These are phyloP conservation scores for Elgaria multicarinata DNA, from an alignment of 2,113 vertebrate species.

Conservation along the genomic window DNA sequence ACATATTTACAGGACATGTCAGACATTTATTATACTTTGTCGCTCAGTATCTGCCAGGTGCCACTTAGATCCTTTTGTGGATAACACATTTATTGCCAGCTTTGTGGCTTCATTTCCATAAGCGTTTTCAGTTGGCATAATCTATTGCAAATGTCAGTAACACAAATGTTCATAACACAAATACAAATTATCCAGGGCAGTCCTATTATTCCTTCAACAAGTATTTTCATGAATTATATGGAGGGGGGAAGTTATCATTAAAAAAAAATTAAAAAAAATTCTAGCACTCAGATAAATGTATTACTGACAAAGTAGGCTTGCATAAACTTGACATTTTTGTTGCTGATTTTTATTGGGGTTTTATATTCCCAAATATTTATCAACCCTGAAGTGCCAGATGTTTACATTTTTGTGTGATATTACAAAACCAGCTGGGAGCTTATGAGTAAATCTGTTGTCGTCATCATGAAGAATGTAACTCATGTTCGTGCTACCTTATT, in stretches of 20 bases:
- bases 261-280: conserved; percentile 15
- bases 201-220: not conserved
- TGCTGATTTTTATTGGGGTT: not conserved
- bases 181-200: conserved; percentile 13
- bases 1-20: conserved; percentile 59
- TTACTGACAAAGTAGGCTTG: not conserved
- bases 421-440: not conserved
- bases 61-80: conserved; percentile 40
- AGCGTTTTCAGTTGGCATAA: conserved; percentile 41
- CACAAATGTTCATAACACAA: conserved; percentile 44
- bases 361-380: not conserved
- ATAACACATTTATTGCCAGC: conserved; percentile 59
- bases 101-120: conserved; percentile 56
- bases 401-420: not conserved
- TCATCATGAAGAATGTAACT: not conserved
- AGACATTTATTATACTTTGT: conserved; percentile 60
- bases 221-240: not conserved
- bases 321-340: not conserved
- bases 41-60: conserved; percentile 65
- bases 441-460: not conserved
- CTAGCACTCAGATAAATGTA: not conserved
- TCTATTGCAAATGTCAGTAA: conserved; percentile 46
- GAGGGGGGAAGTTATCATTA: not conserved
- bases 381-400: conserved; percentile 4
- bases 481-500: not conserved